A percentile compares a stretch with the other conserved stretches of the same genome.
Conservation (phyloP, 2,113 vertebrate species). For the Piliocolobus tephrosceles region DNA sequence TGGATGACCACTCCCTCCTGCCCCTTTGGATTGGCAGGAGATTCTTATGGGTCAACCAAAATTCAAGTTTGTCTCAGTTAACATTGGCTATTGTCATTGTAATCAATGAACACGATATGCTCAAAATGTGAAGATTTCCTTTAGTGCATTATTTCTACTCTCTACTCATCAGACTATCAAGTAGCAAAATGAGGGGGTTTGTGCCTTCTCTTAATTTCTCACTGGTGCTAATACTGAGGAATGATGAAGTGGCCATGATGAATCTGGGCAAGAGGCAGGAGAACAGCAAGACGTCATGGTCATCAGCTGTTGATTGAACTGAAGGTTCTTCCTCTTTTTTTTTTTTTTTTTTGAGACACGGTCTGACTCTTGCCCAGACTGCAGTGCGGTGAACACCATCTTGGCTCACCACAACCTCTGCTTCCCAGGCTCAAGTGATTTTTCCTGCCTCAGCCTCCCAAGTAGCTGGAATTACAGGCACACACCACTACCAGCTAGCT, state of each 20-base stretch:
- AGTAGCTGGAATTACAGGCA: no score
- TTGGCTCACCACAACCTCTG: no score
- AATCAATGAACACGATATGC: neutral
- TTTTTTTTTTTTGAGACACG: no score
- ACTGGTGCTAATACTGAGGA: neutral
- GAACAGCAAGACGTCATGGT: neutral
- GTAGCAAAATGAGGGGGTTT: neutral
- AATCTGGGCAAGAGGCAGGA: neutral
- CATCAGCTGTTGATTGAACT: neutral
- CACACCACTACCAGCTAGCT: no score
- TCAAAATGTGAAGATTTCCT: conserved; percentile 22
- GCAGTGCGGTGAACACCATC: no score
- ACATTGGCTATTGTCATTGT: neutral
- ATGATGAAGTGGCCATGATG: neutral
- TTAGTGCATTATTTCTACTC: neutral
- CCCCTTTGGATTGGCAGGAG: neutral
- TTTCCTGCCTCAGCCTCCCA: no score
- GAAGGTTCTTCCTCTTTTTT: neutral
- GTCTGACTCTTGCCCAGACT: no score
- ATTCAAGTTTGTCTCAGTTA: conserved; percentile 34
- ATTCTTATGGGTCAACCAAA: neutral
- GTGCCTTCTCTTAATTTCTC: neutral
- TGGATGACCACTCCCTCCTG: fast-evolving
- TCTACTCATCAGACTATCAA: neutral
- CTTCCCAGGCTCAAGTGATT: no score